These are phyloP conservation scores for Chloebia gouldiae DNA, from an alignment of 2,113 vertebrate genomes.

Conservation along the genomic window DNA sequence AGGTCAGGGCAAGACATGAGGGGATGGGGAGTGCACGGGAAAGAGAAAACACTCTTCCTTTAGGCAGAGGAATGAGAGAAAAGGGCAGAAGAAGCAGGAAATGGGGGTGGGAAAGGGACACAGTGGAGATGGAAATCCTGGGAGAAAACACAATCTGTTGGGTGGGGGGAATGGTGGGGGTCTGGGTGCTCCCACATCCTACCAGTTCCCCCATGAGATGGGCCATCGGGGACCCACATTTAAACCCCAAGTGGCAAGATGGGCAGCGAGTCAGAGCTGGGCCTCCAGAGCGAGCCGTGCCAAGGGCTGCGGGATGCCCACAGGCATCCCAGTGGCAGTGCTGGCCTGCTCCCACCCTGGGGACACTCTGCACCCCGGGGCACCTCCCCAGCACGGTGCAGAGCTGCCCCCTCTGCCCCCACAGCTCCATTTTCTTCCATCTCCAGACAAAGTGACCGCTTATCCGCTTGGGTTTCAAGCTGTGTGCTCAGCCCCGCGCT, in stretches of 20 bases:
- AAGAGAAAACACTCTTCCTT: not conserved
- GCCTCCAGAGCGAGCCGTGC: not conserved
- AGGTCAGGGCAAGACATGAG: not conserved
- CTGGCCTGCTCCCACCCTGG: not conserved
- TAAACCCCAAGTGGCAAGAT: not conserved
- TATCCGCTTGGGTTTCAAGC: constrained; percentile 7
- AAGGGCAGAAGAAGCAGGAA: not conserved
- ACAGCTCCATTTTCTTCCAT: not conserved
- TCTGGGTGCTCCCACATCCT: not conserved
- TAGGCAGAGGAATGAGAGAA: not conserved
- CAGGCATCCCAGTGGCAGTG: accelerated
- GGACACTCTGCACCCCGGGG: not conserved
- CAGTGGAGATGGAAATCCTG: accelerated
- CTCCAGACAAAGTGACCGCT: constrained; percentile 28
- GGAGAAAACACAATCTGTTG: not conserved
- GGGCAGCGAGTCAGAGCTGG: not conserved
- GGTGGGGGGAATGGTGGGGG: accelerated
- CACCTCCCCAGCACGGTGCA: not conserved
- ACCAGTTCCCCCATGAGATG: accelerated
- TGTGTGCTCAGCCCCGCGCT: not conserved
- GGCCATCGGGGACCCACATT: no score
- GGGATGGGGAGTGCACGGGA: not conserved
- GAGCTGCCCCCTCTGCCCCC: not conserved
- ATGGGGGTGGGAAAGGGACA: not conserved
- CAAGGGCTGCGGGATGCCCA: accelerated